These are phyloP conservation scores for Danio albolineatus DNA, from an alignment of 2,797 vertebrate genomes.

Conservation along the genomic window DNA sequence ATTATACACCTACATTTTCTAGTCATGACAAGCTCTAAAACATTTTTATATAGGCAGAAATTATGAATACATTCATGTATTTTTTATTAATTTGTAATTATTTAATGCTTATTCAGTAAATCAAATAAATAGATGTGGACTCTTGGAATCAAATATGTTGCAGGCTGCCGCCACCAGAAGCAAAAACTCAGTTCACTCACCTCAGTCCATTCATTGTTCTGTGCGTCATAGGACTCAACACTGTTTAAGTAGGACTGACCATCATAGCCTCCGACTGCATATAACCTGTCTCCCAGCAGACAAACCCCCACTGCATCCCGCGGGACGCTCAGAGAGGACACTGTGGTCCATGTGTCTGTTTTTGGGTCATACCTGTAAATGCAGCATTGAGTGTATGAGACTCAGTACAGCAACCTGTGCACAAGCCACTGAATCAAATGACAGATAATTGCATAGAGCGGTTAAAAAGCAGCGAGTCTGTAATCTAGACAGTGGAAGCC, in stretches of 20 bases:
- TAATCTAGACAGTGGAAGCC: conserved; percentile 17
- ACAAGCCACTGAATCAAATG: not conserved
- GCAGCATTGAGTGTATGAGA: not conserved
- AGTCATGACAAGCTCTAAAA: no score
- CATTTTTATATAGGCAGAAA: no score
- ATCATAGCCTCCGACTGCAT: conserved; percentile 96
- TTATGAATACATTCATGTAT: no score
- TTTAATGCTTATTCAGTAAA: no score
- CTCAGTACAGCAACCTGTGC: not conserved
- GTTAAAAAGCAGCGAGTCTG: not conserved
- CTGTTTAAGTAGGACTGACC: conserved; percentile 91
- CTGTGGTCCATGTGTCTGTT: conserved; percentile 93
- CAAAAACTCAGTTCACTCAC: conserved; percentile 70
- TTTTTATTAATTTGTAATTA: no score
- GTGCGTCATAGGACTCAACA: conserved; percentile 94
- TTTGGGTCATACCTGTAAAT: conserved; percentile 92
- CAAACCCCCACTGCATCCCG: conserved; percentile 94
- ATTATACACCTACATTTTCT: no score
- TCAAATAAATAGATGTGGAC: not conserved
- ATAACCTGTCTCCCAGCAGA: conserved; percentile 90
- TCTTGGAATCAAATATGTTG: not conserved
- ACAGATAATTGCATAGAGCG: not conserved
- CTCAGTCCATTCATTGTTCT: conserved; percentile 97
- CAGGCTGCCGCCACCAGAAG: not conserved
- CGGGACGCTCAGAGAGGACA: conserved; percentile 89